Percentiles rank a stretch among this genome's conserved stretches.
phyloP scores from a whole-genome alignment of 2,797 vertebrate species.

The Halcyon chelicuti region DNA sequence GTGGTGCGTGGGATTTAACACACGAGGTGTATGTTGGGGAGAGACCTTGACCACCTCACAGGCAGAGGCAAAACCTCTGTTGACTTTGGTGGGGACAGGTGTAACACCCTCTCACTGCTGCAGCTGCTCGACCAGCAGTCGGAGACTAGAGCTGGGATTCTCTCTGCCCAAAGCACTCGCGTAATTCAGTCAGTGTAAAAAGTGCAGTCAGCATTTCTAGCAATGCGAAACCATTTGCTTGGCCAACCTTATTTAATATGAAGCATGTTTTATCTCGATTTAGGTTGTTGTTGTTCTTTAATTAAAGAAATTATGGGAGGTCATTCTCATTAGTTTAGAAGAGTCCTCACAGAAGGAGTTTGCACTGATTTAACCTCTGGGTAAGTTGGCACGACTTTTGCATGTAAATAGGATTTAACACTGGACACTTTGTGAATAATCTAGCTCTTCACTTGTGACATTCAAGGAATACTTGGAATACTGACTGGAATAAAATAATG shows the following conservation, averaged over 20 bases:
- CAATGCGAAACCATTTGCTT: constrained; percentile 5
- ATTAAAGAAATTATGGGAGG: constrained; percentile 69
- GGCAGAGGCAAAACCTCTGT: not conserved
- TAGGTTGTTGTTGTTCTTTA: constrained; percentile 64
- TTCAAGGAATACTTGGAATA: constrained; percentile 48
- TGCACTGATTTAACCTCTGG: constrained; percentile 60
- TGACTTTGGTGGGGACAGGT: not conserved
- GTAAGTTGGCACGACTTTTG: constrained; percentile 62
- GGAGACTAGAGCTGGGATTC: not conserved
- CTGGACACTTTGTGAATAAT: constrained; percentile 43
- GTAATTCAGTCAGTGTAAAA: not conserved
- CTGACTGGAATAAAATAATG: constrained; percentile 10
- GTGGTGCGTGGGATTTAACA: not conserved
- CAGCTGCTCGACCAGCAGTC: not conserved
- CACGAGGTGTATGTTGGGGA: not conserved
- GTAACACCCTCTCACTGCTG: not conserved
- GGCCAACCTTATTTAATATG: constrained; percentile 56
- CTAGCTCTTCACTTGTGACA: constrained; percentile 19
- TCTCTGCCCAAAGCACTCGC: not conserved
- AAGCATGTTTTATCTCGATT: constrained; percentile 57
- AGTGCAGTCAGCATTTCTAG: not conserved
- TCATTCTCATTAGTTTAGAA: constrained; percentile 65
- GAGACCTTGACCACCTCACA: not conserved
- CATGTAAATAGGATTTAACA: constrained; percentile 67
- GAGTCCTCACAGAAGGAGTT: constrained; percentile 63